Evolutionary conservation across 2,888 invertebrate genomes (phyloP).

Genomic region (Ametastegia equiseti): DNA sequence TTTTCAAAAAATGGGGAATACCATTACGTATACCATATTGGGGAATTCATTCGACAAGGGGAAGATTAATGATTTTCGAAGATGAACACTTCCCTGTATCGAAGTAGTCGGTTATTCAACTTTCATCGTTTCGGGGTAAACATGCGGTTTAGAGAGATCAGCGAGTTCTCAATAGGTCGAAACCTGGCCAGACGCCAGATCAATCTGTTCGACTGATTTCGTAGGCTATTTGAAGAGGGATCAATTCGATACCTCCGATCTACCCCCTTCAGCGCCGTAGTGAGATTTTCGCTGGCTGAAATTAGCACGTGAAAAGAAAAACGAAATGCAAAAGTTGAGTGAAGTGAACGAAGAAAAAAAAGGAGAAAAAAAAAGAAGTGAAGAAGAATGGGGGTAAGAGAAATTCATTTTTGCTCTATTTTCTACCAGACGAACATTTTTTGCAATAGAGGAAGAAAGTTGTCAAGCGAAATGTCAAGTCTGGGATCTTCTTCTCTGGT

Average conservation of each 20-base stretch:
- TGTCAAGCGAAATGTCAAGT: background rate
- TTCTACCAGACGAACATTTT: background rate
- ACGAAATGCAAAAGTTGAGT: background rate
- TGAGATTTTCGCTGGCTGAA: background rate
- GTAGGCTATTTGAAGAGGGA: background rate
- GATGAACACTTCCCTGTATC: background rate
- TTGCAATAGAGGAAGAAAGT: background rate
- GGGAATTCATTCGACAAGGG: background rate
- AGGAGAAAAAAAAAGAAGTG: background rate
- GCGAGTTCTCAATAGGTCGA: conserved; percentile 57
- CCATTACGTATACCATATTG: no score
- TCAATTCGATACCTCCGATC: background rate
- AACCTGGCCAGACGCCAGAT: conserved; percentile 61
- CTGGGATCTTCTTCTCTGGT: background rate
- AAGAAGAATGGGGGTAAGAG: background rate
- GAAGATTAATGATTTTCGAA: conserved; percentile 4
- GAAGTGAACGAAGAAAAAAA: background rate
- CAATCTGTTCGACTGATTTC: conserved; percentile 60
- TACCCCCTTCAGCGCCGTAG: background rate
- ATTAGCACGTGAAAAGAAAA: background rate
- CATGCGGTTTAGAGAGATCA: conserved; percentile 55
- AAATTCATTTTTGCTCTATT: background rate
- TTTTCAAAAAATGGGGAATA: no score
- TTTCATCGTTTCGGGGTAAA: conserved; percentile 36
- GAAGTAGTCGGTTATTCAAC: conserved; percentile 7